A percentile compares a stretch with the other conserved stretches of the same genome.
Conservation (phyloP, 1,140 invertebrate genomes). For the Teleopsis dalmanni region DNA sequence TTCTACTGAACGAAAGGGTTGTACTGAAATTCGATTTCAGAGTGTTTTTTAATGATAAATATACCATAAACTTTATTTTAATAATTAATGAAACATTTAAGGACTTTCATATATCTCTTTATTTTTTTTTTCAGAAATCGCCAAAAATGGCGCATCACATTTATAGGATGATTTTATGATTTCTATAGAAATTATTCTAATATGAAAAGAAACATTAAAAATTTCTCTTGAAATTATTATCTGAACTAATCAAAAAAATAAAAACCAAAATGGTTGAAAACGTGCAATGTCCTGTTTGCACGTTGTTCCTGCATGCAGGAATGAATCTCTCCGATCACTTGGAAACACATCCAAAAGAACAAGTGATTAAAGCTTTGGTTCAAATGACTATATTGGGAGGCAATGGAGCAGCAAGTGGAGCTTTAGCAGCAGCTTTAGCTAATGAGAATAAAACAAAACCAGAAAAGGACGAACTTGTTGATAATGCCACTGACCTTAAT, state of each 20-base stretch:
- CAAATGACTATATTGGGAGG: slow-evolving; percentile 40
- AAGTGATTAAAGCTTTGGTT: slow-evolving; percentile 74
- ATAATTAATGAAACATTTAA: too few species aligned
- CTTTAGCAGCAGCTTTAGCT: slow-evolving; percentile 1
- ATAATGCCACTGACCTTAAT: background rate
- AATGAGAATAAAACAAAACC: background rate
- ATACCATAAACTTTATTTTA: too few species aligned
- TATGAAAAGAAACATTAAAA: too few species aligned
- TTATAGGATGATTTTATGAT: too few species aligned
- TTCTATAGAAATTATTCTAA: background rate
- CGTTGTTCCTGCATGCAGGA: slow-evolving; percentile 69
- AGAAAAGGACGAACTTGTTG: background rate
- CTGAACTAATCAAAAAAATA: background rate
- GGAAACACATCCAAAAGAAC: slow-evolving; percentile 76
- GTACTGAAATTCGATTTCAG: too few species aligned
- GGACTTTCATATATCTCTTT: too few species aligned
- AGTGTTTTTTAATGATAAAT: too few species aligned
- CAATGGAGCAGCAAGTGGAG: background rate
- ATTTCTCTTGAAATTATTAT: background rate
- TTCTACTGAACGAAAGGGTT: too few species aligned
- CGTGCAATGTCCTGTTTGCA: slow-evolving; percentile 71
- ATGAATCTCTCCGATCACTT: slow-evolving; percentile 71
- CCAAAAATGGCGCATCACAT: too few species aligned
- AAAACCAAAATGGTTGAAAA: slow-evolving; percentile 47
- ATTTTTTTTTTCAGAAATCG: too few species aligned